Evolutionary conservation across 1,140 invertebrate genomes (phyloP).

Genomic region (Aricia agestis): DNA sequence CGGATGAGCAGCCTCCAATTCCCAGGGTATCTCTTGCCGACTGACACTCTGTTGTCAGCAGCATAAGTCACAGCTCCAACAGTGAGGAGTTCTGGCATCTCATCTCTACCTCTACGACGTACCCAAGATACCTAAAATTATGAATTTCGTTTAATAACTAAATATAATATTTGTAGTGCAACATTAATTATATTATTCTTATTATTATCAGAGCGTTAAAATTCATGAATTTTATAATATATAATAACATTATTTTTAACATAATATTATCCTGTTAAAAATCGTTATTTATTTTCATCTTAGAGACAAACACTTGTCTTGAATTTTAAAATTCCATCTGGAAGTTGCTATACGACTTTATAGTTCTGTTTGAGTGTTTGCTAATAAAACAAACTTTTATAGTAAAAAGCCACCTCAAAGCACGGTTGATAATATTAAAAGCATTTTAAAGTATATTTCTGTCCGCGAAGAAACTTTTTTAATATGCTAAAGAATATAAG

Average conservation of each 20-base stretch:
- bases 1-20: constrained; percentile 86
- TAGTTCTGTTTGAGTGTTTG: neutral
- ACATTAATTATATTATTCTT: too few relatives aligned
- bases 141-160: neutral
- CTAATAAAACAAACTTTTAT: neutral
- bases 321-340: neutral
- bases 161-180: too few relatives aligned
- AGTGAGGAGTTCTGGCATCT: constrained; percentile 81
- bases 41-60: constrained; percentile 83
- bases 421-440: neutral
- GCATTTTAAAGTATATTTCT: neutral
- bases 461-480: neutral
- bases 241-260: too few relatives aligned
- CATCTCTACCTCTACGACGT: constrained; percentile 78
- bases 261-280: too few relatives aligned
- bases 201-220: too few relatives aligned
- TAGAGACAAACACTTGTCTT: neutral
- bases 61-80: constrained; percentile 84
- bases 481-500: neutral
- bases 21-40: constrained; percentile 85
- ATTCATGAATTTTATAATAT: too few relatives aligned
- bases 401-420: neutral
- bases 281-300: too few relatives aligned
- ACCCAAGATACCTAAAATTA: constrained; percentile 82
- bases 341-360: neutral